Evolutionary conservation across 2,113 vertebrate genomes (phyloP).

Genomic region (Sula dactylatra): DNA sequence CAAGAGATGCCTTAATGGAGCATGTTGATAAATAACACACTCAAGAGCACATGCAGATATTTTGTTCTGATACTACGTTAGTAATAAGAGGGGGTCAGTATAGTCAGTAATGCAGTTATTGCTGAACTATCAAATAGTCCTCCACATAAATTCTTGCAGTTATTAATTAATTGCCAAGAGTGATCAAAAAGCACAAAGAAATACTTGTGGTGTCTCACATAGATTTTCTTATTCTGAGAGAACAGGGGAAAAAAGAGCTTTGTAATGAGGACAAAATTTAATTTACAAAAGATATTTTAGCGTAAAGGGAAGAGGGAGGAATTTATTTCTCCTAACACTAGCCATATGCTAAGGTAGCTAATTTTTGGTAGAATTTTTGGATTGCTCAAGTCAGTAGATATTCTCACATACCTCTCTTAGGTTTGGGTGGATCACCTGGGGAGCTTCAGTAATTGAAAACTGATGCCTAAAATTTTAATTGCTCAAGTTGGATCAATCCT

Average conservation of each 20-base stretch:
- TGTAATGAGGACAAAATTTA: background rate
- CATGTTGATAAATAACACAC: background rate
- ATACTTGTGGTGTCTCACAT: background rate
- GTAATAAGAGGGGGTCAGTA: background rate
- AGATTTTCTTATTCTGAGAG: background rate
- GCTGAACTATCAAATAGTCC: background rate
- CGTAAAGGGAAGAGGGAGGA: background rate
- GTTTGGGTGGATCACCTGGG: background rate
- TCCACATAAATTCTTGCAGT: background rate
- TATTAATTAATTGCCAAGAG: background rate
- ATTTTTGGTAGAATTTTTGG: background rate
- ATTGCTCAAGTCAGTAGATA: background rate
- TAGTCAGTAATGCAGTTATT: background rate
- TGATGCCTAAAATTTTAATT: background rate
- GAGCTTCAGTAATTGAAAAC: background rate
- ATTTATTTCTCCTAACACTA: background rate
- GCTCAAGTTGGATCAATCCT: background rate
- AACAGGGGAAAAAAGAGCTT: background rate
- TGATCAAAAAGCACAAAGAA: background rate
- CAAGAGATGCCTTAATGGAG: background rate
- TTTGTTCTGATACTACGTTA: background rate
- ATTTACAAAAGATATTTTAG: background rate
- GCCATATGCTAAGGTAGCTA: background rate
- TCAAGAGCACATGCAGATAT: background rate
- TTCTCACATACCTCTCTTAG: background rate